Conservation (phyloP, 2,113 vertebrate species). For the Carassius gibelio region DNA sequence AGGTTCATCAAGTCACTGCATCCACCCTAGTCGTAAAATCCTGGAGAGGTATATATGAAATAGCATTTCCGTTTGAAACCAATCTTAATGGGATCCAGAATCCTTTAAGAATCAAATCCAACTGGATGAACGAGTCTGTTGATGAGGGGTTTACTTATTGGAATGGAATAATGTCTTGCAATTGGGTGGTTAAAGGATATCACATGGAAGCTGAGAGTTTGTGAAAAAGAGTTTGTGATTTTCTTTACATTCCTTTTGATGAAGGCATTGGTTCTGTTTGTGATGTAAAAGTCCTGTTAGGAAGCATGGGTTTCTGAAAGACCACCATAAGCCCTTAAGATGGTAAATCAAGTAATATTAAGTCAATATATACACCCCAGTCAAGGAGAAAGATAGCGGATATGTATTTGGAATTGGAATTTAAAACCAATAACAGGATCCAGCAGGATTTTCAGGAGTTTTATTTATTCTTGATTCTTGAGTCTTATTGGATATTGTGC, state of each 20-base stretch:
- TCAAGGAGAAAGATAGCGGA: not conserved
- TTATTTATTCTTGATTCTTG: not conserved
- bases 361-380: not conserved
- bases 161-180: not conserved
- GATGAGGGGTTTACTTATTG: not conserved
- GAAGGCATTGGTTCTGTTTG: not conserved
- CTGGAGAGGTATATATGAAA: not conserved
- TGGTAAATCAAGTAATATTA: slow-evolving; percentile 6
- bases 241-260: not conserved
- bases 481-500: not conserved
- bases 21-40: not conserved
- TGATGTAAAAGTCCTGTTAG: not conserved
- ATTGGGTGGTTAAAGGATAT: not conserved
- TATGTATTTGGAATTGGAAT: not conserved
- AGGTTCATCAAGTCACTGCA: not conserved
- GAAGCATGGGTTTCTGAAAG: not conserved
- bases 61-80: not conserved
- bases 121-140: not conserved
- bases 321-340: not conserved
- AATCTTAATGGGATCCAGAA: not conserved
- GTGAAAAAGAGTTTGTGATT: not conserved
- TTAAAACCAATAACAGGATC: not conserved
- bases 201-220: not conserved
- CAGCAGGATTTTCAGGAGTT: not conserved
- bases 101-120: not conserved